Conservation (phyloP, 2,797 vertebrate genomes). For the Acomys russatus region DNA sequence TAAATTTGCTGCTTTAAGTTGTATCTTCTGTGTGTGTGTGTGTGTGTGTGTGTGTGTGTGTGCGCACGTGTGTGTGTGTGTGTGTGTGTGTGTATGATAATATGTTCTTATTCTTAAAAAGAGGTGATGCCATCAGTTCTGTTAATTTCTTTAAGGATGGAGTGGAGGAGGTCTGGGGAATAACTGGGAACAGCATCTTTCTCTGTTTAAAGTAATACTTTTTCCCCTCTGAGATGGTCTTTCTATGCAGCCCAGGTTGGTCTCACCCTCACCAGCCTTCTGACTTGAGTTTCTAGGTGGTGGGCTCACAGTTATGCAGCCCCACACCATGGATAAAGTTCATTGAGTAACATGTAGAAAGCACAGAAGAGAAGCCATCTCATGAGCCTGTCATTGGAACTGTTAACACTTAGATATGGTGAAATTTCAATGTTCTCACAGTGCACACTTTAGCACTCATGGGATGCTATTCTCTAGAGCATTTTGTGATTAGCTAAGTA, state of each 20-base stretch:
- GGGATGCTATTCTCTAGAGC: background rate
- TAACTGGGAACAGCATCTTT: background rate
- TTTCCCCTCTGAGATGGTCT: no score
- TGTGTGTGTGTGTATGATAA: background rate
- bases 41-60: background rate
- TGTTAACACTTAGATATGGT: background rate
- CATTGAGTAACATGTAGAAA: background rate
- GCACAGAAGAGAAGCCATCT: background rate
- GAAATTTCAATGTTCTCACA: background rate
- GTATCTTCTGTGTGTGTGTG: background rate
- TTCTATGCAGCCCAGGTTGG: background rate
- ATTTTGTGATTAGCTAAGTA: constrained; percentile 18
- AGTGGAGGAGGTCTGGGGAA: background rate
- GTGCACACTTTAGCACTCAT: constrained; percentile 23
- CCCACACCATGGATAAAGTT: background rate
- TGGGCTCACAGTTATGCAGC: background rate
- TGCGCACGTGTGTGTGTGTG: background rate
- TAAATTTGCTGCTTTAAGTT: background rate
- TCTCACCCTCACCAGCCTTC: no score
- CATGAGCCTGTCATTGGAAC: background rate
- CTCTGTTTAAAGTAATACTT: background rate
- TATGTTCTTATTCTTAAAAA: background rate
- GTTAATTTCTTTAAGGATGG: constrained; percentile 32
- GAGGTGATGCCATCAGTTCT: background rate
- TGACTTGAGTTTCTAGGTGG: no score